phyloP scores from a whole-genome alignment of 2,888 invertebrate species.

The Nomada flava region DNA sequence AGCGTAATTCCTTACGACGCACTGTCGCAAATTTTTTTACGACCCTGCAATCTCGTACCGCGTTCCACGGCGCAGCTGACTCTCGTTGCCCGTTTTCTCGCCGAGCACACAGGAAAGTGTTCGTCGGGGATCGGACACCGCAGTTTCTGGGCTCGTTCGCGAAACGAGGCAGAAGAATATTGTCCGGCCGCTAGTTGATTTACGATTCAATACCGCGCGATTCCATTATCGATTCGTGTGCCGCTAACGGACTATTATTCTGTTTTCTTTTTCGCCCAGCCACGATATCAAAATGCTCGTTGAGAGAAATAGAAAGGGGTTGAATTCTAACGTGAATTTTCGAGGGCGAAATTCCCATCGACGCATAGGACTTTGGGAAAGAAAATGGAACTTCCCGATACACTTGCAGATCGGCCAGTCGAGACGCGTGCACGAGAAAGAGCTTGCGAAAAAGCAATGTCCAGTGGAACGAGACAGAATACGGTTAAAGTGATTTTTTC shows the following conservation, averaged over 20 bases:
- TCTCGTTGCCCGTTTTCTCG: no score
- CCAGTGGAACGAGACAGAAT: slow-evolving; percentile 17
- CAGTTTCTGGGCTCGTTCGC: neutral
- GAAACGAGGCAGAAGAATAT: neutral
- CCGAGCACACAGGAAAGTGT: no score
- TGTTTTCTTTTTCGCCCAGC: no score
- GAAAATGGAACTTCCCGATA: neutral
- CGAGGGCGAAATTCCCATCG: neutral
- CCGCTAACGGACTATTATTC: neutral
- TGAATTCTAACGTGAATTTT: neutral
- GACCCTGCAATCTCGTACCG: neutral
- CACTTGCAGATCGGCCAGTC: slow-evolving; percentile 12
- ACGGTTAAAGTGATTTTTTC: slow-evolving; percentile 32
- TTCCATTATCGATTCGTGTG: neutral
- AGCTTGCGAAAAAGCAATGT: slow-evolving; percentile 22
- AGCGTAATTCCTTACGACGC: neutral
- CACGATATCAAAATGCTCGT: neutral
- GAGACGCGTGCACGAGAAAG: neutral
- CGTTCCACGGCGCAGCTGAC: neutral
- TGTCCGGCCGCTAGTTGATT: neutral
- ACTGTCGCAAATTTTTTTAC: slow-evolving; percentile 13
- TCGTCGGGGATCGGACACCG: neutral
- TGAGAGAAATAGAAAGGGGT: neutral
- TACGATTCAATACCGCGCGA: neutral
- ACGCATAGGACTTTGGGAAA: neutral